phyloP scores from a whole-genome alignment of 2,888 invertebrate genomes.

The Scaptomyza caliginosa region DNA sequence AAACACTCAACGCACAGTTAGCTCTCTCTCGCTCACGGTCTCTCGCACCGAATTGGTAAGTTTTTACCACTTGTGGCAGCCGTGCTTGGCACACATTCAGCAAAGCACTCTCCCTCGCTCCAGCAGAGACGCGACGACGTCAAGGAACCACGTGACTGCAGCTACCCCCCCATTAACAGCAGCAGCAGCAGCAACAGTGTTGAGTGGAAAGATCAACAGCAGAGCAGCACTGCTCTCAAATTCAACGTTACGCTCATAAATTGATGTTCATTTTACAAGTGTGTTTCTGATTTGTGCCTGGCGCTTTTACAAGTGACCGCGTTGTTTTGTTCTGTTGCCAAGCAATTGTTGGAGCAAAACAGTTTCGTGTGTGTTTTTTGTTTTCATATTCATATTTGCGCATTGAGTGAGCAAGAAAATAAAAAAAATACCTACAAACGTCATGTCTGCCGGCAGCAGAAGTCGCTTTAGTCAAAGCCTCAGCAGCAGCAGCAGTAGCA shows the following conservation, averaged over 20 bases:
- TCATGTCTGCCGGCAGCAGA: slow-evolving; percentile 47
- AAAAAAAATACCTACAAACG: slow-evolving; percentile 2
- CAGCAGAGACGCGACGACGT: slow-evolving; percentile 12
- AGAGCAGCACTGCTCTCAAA: slow-evolving; percentile 26
- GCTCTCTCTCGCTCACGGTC: neutral
- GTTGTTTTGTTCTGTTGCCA: slow-evolving; percentile 22
- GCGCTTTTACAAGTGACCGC: slow-evolving; percentile 35
- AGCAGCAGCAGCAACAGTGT: neutral
- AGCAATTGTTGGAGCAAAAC: slow-evolving; percentile 39
- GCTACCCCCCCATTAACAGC: slow-evolving; percentile 17
- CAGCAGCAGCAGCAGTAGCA: slow-evolving; percentile 7
- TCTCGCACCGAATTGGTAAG: slow-evolving; percentile 1
- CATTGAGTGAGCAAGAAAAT: slow-evolving; percentile 14
- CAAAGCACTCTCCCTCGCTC: slow-evolving; percentile 11
- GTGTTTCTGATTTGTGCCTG: slow-evolving; percentile 33
- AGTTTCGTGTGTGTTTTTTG: slow-evolving; percentile 32
- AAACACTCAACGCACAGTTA: neutral
- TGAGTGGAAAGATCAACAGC: slow-evolving; percentile 18
- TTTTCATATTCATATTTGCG: slow-evolving; percentile 21
- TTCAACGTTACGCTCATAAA: slow-evolving; percentile 52
- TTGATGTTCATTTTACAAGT: slow-evolving; percentile 69
- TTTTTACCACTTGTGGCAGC: slow-evolving; percentile 1
- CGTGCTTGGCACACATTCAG: slow-evolving; percentile 25
- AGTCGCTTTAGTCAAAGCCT: slow-evolving; percentile 17
- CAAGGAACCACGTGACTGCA: slow-evolving; percentile 50